A percentile compares a stretch with the other conserved stretches of the same genome.
These are phyloP conservation scores for Pluvianellus socialis DNA, from an alignment of 2,113 vertebrate species.

Conservation along the genomic window DNA sequence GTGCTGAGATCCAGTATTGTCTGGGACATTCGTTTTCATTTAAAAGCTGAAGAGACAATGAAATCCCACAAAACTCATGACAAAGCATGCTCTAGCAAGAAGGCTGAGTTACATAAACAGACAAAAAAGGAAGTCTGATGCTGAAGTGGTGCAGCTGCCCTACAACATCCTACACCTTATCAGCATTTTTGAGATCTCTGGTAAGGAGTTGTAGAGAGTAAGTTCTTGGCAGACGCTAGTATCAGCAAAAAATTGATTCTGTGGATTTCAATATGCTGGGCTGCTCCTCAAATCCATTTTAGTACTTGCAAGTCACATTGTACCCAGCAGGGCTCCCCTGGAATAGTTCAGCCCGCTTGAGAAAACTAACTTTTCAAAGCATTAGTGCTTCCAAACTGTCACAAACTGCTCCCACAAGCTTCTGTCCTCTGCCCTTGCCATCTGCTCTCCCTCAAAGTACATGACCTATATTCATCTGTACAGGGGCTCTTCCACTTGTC, in stretches of 20 bases:
- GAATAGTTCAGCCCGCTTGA: neutral
- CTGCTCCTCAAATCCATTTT: neutral
- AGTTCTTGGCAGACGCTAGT: neutral
- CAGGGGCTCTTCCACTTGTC: neutral
- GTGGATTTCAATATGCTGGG: neutral
- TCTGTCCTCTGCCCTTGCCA: neutral
- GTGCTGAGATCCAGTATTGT: neutral
- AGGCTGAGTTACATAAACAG: neutral
- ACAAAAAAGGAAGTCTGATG: neutral
- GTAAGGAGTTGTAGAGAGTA: neutral
- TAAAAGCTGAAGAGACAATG: neutral
- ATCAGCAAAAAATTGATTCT: neutral
- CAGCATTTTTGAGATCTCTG: neutral
- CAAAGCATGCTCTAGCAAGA: neutral
- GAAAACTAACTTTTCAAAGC: neutral
- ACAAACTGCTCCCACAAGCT: neutral
- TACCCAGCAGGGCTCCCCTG: neutral
- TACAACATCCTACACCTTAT: neutral
- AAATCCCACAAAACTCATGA: neutral
- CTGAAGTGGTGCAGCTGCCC: neutral
- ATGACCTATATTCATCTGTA: neutral
- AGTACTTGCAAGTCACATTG: neutral
- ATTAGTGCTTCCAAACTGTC: neutral
- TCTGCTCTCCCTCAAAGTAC: neutral
- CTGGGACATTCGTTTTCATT: neutral